Percentiles rank a stretch among this genome's conserved stretches.
These are phyloP conservation scores for Micropoecilia bifurca DNA, from an alignment of 2,797 vertebrate species.

Conservation along the genomic window DNA sequence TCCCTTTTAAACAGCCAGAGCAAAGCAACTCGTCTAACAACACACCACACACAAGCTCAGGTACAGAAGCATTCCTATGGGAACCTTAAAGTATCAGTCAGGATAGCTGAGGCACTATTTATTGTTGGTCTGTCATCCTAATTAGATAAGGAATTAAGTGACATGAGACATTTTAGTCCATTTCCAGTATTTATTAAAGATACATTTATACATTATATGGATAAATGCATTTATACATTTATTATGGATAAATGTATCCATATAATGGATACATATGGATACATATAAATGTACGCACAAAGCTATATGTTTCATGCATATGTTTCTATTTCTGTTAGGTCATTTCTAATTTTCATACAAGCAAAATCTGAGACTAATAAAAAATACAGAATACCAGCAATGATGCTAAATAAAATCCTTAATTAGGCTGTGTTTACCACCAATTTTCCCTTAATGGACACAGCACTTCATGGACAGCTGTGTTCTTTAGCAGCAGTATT, in stretches of 20 bases:
- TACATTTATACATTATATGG: neutral
- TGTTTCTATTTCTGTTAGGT: neutral
- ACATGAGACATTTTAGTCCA: neutral
- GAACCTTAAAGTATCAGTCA: neutral
- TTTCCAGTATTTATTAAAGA: neutral
- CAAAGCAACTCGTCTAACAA: slow-evolving; percentile 56
- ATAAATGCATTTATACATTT: no score
- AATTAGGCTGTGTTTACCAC: neutral
- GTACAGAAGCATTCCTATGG: slow-evolving; percentile 38
- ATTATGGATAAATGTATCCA: no score
- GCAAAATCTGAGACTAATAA: neutral
- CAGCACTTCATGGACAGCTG: neutral
- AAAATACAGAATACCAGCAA: neutral
- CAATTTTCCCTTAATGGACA: neutral
- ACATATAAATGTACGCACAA: no score
- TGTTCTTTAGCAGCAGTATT: neutral
- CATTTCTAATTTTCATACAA: no score
- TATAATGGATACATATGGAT: no score
- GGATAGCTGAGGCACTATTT: neutral
- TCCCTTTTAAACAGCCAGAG: slow-evolving; percentile 88
- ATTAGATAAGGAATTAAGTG: neutral
- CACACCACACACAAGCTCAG: slow-evolving; percentile 45
- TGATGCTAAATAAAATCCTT: neutral
- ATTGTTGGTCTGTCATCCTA: neutral
- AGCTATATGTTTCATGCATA: neutral